Percentiles rank a stretch among this genome's conserved stretches.
phyloP scores from a whole-genome alignment of 2,888 invertebrate genomes.

The Nudaria mundana region DNA sequence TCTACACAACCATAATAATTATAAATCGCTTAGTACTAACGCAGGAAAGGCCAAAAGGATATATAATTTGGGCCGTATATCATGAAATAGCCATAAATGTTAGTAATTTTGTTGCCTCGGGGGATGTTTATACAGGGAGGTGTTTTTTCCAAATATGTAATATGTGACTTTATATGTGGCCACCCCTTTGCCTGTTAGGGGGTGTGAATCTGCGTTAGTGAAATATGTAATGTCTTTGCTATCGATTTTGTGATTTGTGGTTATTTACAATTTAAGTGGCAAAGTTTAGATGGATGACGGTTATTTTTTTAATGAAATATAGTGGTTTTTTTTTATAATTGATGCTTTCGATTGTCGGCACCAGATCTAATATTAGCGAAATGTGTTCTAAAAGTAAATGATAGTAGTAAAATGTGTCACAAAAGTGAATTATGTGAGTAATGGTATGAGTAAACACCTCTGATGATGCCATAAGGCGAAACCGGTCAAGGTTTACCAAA shows the following conservation, averaged over 20 bases:
- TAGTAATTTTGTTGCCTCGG: constrained; percentile 46
- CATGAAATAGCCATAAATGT: constrained; percentile 60
- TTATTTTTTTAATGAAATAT: neutral
- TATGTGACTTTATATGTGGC: constrained; percentile 6
- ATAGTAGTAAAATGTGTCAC: no score
- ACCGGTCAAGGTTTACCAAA: no score
- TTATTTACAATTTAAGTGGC: neutral
- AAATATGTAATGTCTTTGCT: constrained; percentile 6
- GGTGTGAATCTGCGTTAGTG: constrained; percentile 7
- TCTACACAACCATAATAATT: constrained; percentile 23
- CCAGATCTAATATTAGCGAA: no score
- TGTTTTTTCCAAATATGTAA: constrained; percentile 9
- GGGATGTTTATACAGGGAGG: constrained; percentile 20
- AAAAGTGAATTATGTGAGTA: no score
- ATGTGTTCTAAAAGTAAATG: no score
- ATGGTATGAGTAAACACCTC: no score
- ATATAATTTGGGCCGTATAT: constrained; percentile 53
- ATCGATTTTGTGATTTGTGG: constrained; percentile 12
- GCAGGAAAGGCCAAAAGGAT: constrained; percentile 28
- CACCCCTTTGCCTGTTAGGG: constrained; percentile 2
- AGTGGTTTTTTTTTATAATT: no score
- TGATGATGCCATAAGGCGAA: no score
- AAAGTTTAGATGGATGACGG: neutral
- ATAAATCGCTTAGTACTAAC: constrained; percentile 30
- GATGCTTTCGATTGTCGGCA: no score